Base-by-base conservation (phyloP, 1,140 invertebrate genomes). In the Palaemon carinicauda region DNA sequence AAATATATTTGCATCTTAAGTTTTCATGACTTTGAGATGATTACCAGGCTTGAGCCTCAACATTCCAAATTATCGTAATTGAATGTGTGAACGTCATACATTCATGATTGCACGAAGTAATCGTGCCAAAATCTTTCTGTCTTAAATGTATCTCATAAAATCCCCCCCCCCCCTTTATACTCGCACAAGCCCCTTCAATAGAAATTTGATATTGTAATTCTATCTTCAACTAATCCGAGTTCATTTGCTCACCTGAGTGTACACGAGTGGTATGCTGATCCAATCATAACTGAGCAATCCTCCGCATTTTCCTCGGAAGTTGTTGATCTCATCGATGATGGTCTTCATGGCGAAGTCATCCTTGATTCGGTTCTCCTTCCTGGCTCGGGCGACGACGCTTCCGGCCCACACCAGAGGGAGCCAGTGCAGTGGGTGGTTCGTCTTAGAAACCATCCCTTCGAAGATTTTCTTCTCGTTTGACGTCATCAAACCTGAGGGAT, bases 401-500 rank as follows among this genome's bases (percentile, higher is more conserved):
- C 93, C 93, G n/a, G 93, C 92, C 94, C 94, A 94, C 65, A 94
- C 92, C 17, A 94, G 95, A 31, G 98, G 98, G 90, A 99, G 93
- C 96, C 97, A 99, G 91, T 97, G 97, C 91, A 98, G 98, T 24
- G 96, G 95, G 87, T 96, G 96, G 75, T 95, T 94, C 0, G 96
- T 95, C 91, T 97, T 98, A 1, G 93, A 91, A 90, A 96, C 95
- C 88, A 98, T 92, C 87, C 95, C 94, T 27, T 95, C 93, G 69
- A 97, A 94, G 84, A 97, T 96, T 19, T 92, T 92, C 78, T 95
- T 94, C 90, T 99, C 98, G 90, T 97, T 97, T 56, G 95, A 95
- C 14, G 96, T 93, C 19, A 98, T 92, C 17, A 99, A 92, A 89
- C 97, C 94, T 94, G 84, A 14, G 80, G 56, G 24, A 85, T 24